phyloP scores from a whole-genome alignment of 2,797 vertebrate genomes.

The Cheirogaleus major region DNA sequence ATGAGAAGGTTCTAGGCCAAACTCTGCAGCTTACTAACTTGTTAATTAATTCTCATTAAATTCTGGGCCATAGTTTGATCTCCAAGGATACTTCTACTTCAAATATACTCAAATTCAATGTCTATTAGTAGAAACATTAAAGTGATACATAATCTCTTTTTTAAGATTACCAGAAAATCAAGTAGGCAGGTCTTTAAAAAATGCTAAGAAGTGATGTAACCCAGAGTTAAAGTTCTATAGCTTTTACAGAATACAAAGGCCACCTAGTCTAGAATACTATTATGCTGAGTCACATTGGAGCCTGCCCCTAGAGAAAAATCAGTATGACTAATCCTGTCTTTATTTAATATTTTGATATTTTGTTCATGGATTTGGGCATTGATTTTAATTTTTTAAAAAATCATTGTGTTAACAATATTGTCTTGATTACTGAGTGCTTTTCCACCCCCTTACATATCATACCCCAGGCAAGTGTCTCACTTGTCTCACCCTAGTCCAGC shows the following conservation, averaged over 20 bases:
- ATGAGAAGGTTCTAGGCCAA: background rate
- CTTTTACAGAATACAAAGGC: fast-evolving
- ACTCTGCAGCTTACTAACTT: background rate
- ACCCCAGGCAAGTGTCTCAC: background rate
- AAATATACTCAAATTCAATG: background rate
- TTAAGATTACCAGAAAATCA: background rate
- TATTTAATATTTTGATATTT: background rate
- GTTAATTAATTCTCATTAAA: background rate
- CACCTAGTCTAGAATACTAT: background rate
- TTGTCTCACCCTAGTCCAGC: background rate
- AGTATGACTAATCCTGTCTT: background rate
- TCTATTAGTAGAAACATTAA: background rate
- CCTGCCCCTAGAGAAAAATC: background rate
- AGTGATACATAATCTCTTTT: background rate
- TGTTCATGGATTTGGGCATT: background rate
- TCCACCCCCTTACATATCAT: background rate
- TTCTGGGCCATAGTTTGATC: background rate
- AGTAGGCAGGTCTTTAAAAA: background rate
- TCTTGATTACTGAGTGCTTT: background rate
- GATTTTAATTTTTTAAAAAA: background rate
- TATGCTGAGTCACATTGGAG: fast-evolving
- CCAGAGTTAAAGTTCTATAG: background rate
- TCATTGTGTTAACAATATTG: background rate
- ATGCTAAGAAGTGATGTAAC: background rate
- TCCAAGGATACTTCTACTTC: background rate